A percentile compares a stretch with the other conserved stretches of the same genome.
phyloP scores from a whole-genome alignment of 2,888 invertebrate genomes.

The Parnassius glacialis region DNA sequence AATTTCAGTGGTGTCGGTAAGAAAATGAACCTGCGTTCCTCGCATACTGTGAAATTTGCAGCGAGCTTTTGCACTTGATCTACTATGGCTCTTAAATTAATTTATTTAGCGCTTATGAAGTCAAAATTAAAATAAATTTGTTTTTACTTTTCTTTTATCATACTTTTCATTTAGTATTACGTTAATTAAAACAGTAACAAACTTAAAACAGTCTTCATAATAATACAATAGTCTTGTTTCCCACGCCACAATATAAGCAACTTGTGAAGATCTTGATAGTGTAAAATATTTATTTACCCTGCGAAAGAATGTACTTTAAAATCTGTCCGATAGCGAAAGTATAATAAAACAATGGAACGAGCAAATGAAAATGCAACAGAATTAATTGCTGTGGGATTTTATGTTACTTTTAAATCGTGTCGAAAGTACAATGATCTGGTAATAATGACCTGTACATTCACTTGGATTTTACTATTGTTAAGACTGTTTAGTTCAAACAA shows the following conservation, averaged over 20 bases:
- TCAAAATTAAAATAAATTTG: too few species aligned
- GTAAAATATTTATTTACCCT: slow-evolving; percentile 19
- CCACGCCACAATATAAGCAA: slow-evolving; percentile 8
- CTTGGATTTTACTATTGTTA: slow-evolving; percentile 19
- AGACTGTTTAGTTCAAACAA: slow-evolving; percentile 1
- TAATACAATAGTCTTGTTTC: slow-evolving; percentile 13
- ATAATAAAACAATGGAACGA: slow-evolving; percentile 7
- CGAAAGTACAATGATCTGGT: slow-evolving; percentile 8
- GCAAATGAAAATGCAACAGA: not conserved
- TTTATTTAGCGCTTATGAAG: too few species aligned
- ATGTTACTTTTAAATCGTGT: not conserved
- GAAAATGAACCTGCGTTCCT: too few species aligned
- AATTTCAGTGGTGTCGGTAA: too few species aligned
- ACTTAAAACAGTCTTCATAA: not conserved
- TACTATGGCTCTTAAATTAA: too few species aligned
- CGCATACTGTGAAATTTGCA: too few species aligned
- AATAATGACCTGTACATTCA: slow-evolving; percentile 11
- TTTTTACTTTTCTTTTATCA: too few species aligned
- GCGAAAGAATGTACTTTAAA: slow-evolving; percentile 6
- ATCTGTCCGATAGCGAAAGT: slow-evolving; percentile 9
- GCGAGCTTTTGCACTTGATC: too few species aligned
- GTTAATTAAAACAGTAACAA: too few species aligned
- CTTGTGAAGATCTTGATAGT: slow-evolving; percentile 17
- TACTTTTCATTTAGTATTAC: too few species aligned
- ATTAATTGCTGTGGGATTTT: slow-evolving; percentile 14